phyloP scores from a whole-genome alignment of 2,113 vertebrate species.

The Colistium nudipinnis region DNA sequence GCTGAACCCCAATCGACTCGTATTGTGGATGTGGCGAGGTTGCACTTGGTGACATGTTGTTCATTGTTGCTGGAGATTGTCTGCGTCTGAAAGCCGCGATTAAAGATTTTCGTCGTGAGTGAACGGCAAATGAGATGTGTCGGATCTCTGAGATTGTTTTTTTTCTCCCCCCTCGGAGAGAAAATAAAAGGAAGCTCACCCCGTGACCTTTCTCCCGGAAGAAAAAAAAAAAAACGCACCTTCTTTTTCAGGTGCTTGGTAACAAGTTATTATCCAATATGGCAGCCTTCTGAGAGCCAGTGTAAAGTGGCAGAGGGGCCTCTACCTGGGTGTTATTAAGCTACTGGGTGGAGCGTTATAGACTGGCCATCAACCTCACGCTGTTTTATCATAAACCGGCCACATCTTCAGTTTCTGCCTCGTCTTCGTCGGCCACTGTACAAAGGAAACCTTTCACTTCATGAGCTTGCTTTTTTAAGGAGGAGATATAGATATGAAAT shows the following conservation, averaged over 20 bases:
- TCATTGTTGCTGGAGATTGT: background rate
- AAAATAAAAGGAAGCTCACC: constrained; percentile 70
- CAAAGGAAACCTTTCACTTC: constrained; percentile 20
- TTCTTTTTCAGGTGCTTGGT: constrained; percentile 74
- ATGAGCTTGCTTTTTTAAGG: constrained; percentile 12
- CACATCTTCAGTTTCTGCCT: constrained; percentile 46
- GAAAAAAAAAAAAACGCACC: constrained; percentile 49
- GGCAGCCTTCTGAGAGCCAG: constrained; percentile 57
- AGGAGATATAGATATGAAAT: constrained; percentile 34
- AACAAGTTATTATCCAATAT: constrained; percentile 79
- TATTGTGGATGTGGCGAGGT: background rate
- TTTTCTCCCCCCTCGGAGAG: constrained; percentile 39
- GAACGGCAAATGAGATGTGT: constrained; percentile 50
- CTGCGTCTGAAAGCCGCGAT: constrained; percentile 8
- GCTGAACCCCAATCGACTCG: background rate
- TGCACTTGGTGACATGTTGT: background rate
- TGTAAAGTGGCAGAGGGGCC: constrained; percentile 54
- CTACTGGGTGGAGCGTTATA: constrained; percentile 38
- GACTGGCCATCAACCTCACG: constrained; percentile 53
- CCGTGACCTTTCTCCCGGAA: constrained; percentile 64
- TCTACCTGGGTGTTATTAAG: constrained; percentile 64
- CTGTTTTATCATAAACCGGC: constrained; percentile 55
- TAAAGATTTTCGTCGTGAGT: constrained; percentile 23
- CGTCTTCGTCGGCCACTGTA: constrained; percentile 24
- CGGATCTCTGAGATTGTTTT: constrained; percentile 62